Evolutionary conservation across 2,888 invertebrate genomes (phyloP), one percentile per base, ranked within the genome.

Genomic region (Craniophora ligustri): DNA sequence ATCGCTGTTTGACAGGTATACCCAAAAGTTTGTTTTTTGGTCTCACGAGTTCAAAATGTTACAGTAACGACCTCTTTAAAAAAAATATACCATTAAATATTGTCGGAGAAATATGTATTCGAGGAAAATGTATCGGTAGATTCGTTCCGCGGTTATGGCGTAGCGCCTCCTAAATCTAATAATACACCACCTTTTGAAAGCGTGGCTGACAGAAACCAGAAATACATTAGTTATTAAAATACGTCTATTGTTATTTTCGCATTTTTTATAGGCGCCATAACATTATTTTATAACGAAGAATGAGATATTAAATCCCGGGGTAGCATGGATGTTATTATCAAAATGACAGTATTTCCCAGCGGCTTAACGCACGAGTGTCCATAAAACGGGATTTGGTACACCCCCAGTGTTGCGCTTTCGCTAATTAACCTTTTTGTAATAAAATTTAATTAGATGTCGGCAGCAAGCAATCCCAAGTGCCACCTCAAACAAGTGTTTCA

Each of bases 231-330:
- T 50, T 68, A 65, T 61, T 45, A 70, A 64, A 59, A 49, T 61
- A 45, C 35, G 48, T 63, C 41, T 40, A 21, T 21, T 71, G 56
- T 49, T 73, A 67, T 71, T 66, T 71, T 63, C 55, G 57, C 65
- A 51, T 48, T 55, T 68, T 73, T 73, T 74, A 74, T 61, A 64
- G 54, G 48, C 40, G 39, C 62, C 38, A 64, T 67, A 63, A 72
- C 47, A 30, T 69, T 74, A 59, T 70, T 63, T 38, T 65, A 44
- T 47, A 31, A 41, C 46, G 42, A 59, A 46, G 60, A 61, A 63
- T 54, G 31, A 16, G 49, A 47, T 62, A 74, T 67, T 58, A 64
- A 50, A 62, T 50, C 50, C 45, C n/a, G 30, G n/a, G 51, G 14
- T 10, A 13, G 16, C 30, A 35, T 14, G 38, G 26, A 23, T 36